Percentiles rank a stretch among this genome's conserved stretches.
These are phyloP conservation scores for Paragorgia papillata DNA, from an alignment of 92 coral and sea anemone genomes.

Conservation along the genomic window DNA sequence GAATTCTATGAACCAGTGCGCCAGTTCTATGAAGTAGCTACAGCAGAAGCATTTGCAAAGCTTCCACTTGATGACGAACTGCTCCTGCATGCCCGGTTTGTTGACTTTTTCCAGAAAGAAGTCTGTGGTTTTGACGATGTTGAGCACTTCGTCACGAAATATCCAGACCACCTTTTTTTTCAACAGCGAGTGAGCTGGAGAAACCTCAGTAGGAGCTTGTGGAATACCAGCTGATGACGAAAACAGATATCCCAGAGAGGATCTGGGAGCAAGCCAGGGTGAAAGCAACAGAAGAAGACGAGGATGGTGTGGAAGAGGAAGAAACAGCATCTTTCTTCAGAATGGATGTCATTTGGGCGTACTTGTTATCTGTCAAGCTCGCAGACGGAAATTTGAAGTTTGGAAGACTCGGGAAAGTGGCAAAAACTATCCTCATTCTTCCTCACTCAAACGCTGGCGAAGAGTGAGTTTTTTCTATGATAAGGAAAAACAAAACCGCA, in stretches of 20 bases:
- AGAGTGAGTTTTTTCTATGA: constrained; percentile 22
- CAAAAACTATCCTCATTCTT: constrained; percentile 12
- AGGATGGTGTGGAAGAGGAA: constrained; percentile 40
- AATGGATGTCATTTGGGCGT: constrained; percentile 58
- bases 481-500: constrained; percentile 3
- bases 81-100: constrained; percentile 47
- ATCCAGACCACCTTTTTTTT: constrained; percentile 4
- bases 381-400: constrained; percentile 18
- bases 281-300: constrained; percentile 27
- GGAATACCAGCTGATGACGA: constrained; percentile 44
- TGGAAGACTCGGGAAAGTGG: constrained; percentile 25
- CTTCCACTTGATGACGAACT: constrained; percentile 49
- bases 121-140: constrained; percentile 50
- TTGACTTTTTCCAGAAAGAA: constrained; percentile 56
- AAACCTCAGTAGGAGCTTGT: constrained; percentile 38
- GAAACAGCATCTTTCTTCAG: constrained; percentile 41
- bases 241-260: constrained; percentile 42
- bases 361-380: constrained; percentile 44
- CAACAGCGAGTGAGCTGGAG: background rate
- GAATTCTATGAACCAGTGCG: constrained; percentile 47
- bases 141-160: constrained; percentile 47
- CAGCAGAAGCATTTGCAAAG: constrained; percentile 53
- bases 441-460: constrained; percentile 27
- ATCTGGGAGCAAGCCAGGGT: constrained; percentile 44
- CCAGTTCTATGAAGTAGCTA: constrained; percentile 50